Base-by-base conservation (phyloP, 2,113 vertebrate genomes). In the Apus apus region DNA sequence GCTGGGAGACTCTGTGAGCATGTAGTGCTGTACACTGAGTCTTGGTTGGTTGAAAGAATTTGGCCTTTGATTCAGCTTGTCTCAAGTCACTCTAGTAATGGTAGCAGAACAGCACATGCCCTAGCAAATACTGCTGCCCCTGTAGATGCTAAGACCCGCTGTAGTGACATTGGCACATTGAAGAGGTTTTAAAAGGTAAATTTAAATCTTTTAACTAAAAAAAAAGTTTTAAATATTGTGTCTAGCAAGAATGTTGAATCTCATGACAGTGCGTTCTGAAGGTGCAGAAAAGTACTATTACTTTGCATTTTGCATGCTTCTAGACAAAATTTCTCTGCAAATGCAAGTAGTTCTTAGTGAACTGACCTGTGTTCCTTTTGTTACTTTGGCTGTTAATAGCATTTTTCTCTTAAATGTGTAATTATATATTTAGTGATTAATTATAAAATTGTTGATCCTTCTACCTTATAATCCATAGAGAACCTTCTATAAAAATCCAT, bases 61-160 rank as follows among this genome's bases (percentile, higher is more conserved):
- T 72, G 60, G 8, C 7, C 27, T 86, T 73, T 83, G 2, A 2
- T 82, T 75, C n/a, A 74, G 4, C 30, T 66, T 20, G 9, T n/a
- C 40, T 22, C 0, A 7, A 54, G 30, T 8, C 0, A 3, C 32
- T 40, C 5, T 22, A 2, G 10, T 14, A 13, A 54, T 8, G 29
- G 26, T 48, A 45, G 46, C 51, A 81, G 67, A 73, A 50, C 27
- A n/a, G 16, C 0, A 1, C 3, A 0, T 7, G 56, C 15, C 36
- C 57, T 82, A 77, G 34, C 18, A 38, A 17, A 51, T 8, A 11
- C 1, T 64, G 56, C 29, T 81, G 45, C 30, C 25, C 14, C 45
- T 21, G 53, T 14, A 51, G 87, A 4, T 51, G 6, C 10, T 54
- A 2, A 9, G 40, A 20, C 17, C 60, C 54, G 22, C 62, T 71